A percentile compares a stretch with the other conserved stretches of the same genome.
Evolutionary conservation across 2,888 invertebrate genomes (phyloP).

Genomic region (Gnatocerus cornutus): DNA sequence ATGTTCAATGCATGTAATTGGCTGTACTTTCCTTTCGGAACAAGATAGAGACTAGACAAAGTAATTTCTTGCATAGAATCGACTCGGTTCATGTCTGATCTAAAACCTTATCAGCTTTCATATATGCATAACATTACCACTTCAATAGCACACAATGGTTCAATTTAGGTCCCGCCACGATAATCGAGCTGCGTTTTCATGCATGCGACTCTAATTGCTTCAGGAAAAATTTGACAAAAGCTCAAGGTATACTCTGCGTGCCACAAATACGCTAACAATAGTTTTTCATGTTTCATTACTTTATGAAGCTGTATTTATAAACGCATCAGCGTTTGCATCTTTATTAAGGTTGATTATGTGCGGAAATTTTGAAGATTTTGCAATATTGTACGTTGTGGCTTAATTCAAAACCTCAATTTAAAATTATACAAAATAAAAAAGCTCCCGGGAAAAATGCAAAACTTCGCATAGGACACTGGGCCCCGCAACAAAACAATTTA

Average conservation of each 20-base stretch:
- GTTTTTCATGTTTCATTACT: slow-evolving; percentile 26
- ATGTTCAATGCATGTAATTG: slow-evolving; percentile 50
- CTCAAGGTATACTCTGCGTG: slow-evolving; percentile 14
- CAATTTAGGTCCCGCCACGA: slow-evolving; percentile 40
- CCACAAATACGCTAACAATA: slow-evolving; percentile 24
- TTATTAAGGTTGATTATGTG: slow-evolving; percentile 1
- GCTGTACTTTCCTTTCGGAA: slow-evolving; percentile 37
- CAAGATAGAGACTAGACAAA: slow-evolving; percentile 40
- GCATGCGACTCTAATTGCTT: slow-evolving; percentile 38
- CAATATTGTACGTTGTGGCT: no score
- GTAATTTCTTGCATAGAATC: slow-evolving; percentile 45
- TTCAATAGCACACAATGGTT: slow-evolving; percentile 47
- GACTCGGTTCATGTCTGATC: slow-evolving; percentile 40
- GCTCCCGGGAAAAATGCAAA: not conserved
- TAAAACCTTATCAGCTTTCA: slow-evolving; percentile 48
- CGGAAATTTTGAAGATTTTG: not conserved
- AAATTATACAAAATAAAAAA: not conserved
- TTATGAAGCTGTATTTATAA: slow-evolving; percentile 19
- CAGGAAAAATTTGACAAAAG: slow-evolving; percentile 39
- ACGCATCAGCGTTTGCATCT: slow-evolving; percentile 22
- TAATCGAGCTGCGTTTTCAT: slow-evolving; percentile 37
- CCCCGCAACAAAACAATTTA: slow-evolving; percentile 8
- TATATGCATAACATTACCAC: slow-evolving; percentile 49
- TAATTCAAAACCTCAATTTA: no score
- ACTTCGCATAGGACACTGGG: not conserved